A percentile compares a stretch with the other conserved stretches of the same genome.
These are phyloP conservation scores for Alloscopus bannaensis DNA, from an alignment of 2,888 invertebrate genomes.

Conservation along the genomic window DNA sequence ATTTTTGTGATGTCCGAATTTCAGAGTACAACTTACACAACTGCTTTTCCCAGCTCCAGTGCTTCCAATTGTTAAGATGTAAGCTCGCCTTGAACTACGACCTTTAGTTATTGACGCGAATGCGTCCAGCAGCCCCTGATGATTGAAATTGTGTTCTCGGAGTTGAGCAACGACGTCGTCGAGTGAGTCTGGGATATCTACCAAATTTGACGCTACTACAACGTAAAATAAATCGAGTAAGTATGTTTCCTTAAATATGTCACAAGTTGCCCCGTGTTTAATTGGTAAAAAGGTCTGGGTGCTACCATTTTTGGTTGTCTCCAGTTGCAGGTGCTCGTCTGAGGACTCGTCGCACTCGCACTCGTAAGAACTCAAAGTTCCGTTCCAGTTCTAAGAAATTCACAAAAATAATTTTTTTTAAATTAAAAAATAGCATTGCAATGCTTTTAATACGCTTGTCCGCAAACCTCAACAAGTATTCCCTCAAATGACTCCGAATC, in stretches of 20 bases:
- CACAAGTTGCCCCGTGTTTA: too few species aligned
- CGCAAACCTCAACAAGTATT: slow-evolving; percentile 10
- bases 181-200: slow-evolving; percentile 32
- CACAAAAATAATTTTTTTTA: too few species aligned
- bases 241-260: too few species aligned
- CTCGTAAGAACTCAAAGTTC: slow-evolving; percentile 4
- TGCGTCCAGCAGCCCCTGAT: slow-evolving; percentile 45
- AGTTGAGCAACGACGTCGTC: slow-evolving; percentile 30
- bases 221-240: too few species aligned
- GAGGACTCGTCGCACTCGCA: slow-evolving; percentile 26
- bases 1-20: too few species aligned
- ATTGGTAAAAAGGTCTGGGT: too few species aligned
- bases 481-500: slow-evolving; percentile 7
- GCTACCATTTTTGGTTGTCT: too few species aligned
- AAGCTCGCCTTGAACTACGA: slow-evolving; percentile 54
- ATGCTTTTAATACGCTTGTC: too few species aligned
- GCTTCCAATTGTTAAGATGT: slow-evolving; percentile 44
- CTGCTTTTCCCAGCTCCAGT: slow-evolving; percentile 57
- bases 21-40: slow-evolving; percentile 49
- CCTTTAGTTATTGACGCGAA: slow-evolving; percentile 13
- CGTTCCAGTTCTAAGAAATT: slow-evolving; percentile 5
- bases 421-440: too few species aligned
- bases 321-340: neutral
- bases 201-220: too few species aligned
- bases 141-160: slow-evolving; percentile 6